These are phyloP conservation scores for Batillaria attramentaria DNA, from an alignment of 1,140 invertebrate species.

Conservation along the genomic window DNA sequence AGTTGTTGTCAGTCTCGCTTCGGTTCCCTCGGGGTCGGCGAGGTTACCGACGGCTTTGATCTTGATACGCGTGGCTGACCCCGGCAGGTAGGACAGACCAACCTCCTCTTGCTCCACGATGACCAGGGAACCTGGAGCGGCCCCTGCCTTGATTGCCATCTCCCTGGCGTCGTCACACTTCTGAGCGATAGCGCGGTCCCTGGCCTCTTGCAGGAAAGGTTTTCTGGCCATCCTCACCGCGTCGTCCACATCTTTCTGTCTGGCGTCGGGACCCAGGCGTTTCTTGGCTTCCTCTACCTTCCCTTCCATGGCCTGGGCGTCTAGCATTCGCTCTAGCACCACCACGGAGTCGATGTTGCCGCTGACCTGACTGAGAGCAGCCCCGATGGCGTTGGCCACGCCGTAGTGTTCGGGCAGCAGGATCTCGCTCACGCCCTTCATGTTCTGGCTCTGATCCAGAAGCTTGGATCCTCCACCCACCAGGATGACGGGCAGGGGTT, in stretches of 20 bases:
- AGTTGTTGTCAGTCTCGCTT: background rate
- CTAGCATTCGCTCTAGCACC: slow-evolving; percentile 42
- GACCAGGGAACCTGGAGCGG: slow-evolving; percentile 42
- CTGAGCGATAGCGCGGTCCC: slow-evolving; percentile 43
- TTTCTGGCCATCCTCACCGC: slow-evolving; percentile 40
- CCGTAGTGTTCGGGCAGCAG: slow-evolving; percentile 53
- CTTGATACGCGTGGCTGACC: slow-evolving; percentile 56
- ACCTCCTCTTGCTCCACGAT: slow-evolving; percentile 54
- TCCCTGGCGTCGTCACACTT: slow-evolving; percentile 37
- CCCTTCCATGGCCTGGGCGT: slow-evolving; percentile 27
- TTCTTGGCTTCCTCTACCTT: background rate
- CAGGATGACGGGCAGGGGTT: slow-evolving; percentile 59
- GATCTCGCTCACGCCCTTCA: slow-evolving; percentile 47
- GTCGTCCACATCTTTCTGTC: slow-evolving; percentile 24
- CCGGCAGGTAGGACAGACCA: slow-evolving; percentile 59
- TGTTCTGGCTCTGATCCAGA: slow-evolving; percentile 35
- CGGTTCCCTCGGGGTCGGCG: background rate
- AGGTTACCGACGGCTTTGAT: slow-evolving; percentile 33
- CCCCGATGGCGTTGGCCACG: slow-evolving; percentile 68
- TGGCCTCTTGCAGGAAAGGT: slow-evolving; percentile 44
- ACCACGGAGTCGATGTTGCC: slow-evolving; percentile 54
- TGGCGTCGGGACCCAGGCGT: background rate
- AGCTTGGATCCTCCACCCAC: slow-evolving; percentile 64
- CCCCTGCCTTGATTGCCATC: slow-evolving; percentile 47
- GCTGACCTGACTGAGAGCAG: slow-evolving; percentile 63